Percentiles rank a stretch among this genome's conserved stretches.
Conservation (phyloP, 2,888 invertebrate genomes). For the Tiphia femorata region DNA sequence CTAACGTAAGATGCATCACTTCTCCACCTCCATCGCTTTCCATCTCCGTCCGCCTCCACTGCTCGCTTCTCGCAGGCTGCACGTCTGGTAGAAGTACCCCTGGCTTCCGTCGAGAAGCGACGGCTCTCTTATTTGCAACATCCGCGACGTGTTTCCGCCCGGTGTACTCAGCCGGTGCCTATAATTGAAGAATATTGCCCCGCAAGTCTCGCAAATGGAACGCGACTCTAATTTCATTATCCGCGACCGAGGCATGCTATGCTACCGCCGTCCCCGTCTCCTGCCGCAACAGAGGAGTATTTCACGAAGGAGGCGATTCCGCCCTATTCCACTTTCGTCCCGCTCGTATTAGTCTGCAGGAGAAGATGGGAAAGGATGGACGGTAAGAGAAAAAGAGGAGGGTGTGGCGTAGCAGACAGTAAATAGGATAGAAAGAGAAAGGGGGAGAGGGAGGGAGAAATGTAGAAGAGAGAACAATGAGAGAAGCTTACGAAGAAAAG, state of each 20-base stretch:
- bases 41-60: too few relatives aligned
- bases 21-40: too few relatives aligned
- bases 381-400: slow-evolving; percentile 1
- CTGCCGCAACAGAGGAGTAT: slow-evolving; percentile 45
- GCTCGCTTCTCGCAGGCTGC: too few relatives aligned
- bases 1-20: slow-evolving; percentile 37
- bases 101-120: slow-evolving; percentile 32
- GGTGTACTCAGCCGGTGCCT: slow-evolving; percentile 34
- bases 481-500: not conserved
- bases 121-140: slow-evolving; percentile 48
- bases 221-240: slow-evolving; percentile 56
- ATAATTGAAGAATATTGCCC: slow-evolving; percentile 59
- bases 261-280: too few relatives aligned
- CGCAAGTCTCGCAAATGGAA: slow-evolving; percentile 52
- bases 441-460: slow-evolving; percentile 7
- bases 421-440: slow-evolving; percentile 2
- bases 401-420: not conserved
- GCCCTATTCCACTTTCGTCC: slow-evolving; percentile 26
- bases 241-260: slow-evolving; percentile 34
- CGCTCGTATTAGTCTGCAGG: too few relatives aligned
- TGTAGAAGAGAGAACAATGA: slow-evolving; percentile 5
- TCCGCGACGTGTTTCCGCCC: slow-evolving; percentile 18
- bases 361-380: too few relatives aligned
- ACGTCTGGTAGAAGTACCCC: too few relatives aligned
- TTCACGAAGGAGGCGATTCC: slow-evolving; percentile 35